These are phyloP conservation scores for Papilio xuthus DNA, from an alignment of 1,140 invertebrate genomes.

Conservation along the genomic window DNA sequence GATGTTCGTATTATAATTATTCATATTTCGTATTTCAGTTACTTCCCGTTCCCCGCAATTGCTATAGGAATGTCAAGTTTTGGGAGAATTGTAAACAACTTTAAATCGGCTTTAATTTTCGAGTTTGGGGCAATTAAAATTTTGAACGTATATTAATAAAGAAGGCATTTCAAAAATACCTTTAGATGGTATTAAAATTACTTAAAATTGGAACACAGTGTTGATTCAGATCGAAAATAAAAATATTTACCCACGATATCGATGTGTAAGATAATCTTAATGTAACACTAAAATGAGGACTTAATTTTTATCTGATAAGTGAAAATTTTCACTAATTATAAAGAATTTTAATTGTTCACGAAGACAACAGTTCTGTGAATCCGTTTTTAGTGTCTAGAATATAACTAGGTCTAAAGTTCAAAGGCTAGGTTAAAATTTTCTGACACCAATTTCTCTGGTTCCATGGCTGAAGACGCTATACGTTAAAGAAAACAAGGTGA, in stretches of 20 bases:
- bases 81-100: too few species aligned
- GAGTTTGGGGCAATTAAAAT: background rate
- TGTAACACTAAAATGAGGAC: conserved; percentile 14
- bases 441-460: too few species aligned
- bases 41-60: too few species aligned
- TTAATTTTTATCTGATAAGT: background rate
- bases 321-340: conserved; percentile 14
- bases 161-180: background rate
- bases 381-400: background rate
- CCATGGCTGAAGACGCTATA: too few species aligned
- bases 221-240: conserved; percentile 5
- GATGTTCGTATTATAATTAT: too few species aligned
- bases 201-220: conserved; percentile 17
- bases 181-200: background rate
- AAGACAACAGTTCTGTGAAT: background rate
- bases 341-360: background rate
- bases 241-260: background rate
- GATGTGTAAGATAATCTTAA: background rate
- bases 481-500: too few species aligned
- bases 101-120: background rate
- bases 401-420: background rate
- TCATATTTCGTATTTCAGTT: too few species aligned
- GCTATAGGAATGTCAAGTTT: too few species aligned
- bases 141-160: background rate
- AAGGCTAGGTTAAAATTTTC: background rate